Base-by-base conservation (phyloP, 2,113 vertebrate genomes). In the Pleuronectes platessa region DNA sequence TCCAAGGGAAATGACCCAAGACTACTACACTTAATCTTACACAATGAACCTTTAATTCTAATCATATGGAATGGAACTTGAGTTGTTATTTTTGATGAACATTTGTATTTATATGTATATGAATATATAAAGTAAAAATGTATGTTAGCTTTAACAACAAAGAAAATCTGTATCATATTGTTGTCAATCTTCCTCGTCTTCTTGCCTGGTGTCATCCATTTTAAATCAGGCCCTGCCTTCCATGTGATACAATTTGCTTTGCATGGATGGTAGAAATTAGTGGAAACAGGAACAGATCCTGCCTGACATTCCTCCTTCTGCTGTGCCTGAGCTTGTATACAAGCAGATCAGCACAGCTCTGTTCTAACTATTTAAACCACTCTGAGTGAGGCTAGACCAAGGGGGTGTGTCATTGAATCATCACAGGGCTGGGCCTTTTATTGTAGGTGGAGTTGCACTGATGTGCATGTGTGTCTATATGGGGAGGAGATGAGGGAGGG, bases 291-390 rank as follows among this genome's bases (percentile, higher is more conserved):
- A 73, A 62, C 60, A 61, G 78, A 73, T 81, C 68, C 75, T 86
- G 66, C 76, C 74, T 68, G 74, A 82, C 91, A 94, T 93, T 94
- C 92, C 86, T 92, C 68, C 75, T 27, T 65, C 64, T 55, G 80
- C 81, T 91, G 63, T 93, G 90, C 85, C 88, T 89, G 83, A 85
- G 89, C 92, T 91, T 93, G 93, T 91, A 88, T 67, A 76, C 69
- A 37, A 71, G 63, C 68, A 66, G 65, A 69, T 87, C 53, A 73
- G 68, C 45, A 69, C 83, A 74, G 68, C 70, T 79, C 61, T 53
- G 61, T 83, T 62, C 27, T 79, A 80, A 84, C 76, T 87, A 79
- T 88, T 86, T 64, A 71, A 87, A 78, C 82, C 86, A 89, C 68
- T 85, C 82, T 82, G 82, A 26, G 82, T 67, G n/a, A 24, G 37